These are phyloP conservation scores for Campoletis sonorensis DNA, from an alignment of 1,140 invertebrate species.

Conservation along the genomic window DNA sequence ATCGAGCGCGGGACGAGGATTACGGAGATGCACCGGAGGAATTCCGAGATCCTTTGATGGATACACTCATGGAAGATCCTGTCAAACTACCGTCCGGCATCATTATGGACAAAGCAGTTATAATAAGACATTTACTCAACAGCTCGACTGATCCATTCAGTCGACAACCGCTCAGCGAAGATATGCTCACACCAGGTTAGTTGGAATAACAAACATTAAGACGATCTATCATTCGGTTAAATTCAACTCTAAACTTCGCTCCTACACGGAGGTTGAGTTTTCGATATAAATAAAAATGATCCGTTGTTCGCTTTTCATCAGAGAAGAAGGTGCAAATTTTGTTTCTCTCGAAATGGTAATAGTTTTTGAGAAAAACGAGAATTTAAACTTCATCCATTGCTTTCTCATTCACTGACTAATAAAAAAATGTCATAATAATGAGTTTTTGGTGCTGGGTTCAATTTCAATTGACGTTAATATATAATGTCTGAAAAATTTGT, in stretches of 20 bases:
- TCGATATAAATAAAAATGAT: too few relatives aligned
- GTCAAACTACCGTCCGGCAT: slow-evolving; percentile 95
- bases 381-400: too few relatives aligned
- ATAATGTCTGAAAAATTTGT: slow-evolving; percentile 53
- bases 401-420: too few relatives aligned
- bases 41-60: slow-evolving; percentile 98
- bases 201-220: slow-evolving; percentile 11
- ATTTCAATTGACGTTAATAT: neutral
- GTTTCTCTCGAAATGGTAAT: too few relatives aligned
- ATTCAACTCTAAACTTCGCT: too few relatives aligned
- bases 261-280: too few relatives aligned
- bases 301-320: too few relatives aligned
- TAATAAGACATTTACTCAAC: slow-evolving; percentile 95
- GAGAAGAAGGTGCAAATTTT: too few relatives aligned
- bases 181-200: slow-evolving; percentile 88
- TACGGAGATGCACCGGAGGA: slow-evolving; percentile 98
- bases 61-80: slow-evolving; percentile 97
- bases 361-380: too few relatives aligned
- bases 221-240: too few relatives aligned
- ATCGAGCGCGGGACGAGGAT: slow-evolving; percentile 92
- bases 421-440: too few relatives aligned
- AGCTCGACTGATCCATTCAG: slow-evolving; percentile 98
- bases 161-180: slow-evolving; percentile 92
- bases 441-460: neutral
- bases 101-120: slow-evolving; percentile 96